Evolutionary conservation across 2,888 invertebrate genomes (phyloP), one percentile per base, ranked within the genome.

Genomic region (Podabrus alpinus): DNA sequence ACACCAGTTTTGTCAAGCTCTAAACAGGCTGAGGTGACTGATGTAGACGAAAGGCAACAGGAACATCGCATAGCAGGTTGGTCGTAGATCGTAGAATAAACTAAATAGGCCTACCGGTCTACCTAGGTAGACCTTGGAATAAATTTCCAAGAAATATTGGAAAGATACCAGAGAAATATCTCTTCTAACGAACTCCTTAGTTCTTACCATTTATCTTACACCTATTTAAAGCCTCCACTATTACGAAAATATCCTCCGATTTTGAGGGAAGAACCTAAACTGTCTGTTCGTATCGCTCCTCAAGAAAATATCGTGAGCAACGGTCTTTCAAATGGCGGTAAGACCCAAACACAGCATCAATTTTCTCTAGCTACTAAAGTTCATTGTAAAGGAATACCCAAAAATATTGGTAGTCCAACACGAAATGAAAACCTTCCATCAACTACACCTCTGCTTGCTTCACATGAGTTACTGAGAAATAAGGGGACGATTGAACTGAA

Each of bases 131-230:
- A n/a, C n/a, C n/a, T n/a, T n/a, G n/a, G 89, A 73, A 85, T 88
- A 0, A 89, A 87, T 74, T 94, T 97, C 24, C 88, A 89, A 79
- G 86, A 88, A 21, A 95, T 95, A 94, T 81, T 84, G 7, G 81
- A 81, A 3, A 80, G 85, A 9, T 87, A 85, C 72, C 83, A 86
- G n/a, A 84, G 81, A 69, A 83, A 84, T 73, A 82, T 91, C 13
- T 91, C 88, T 10, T 87, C 88, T 9, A 82, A 86, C 3, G 83
- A 83, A 61, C 82, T 93, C 29, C 78, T 90, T 10, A 81, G 85
- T n/a, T 73, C 78, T 4, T 89, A 86, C 69, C 83, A 84, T 1
- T 81, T 91, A 9, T 78, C 78, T 1, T 92, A 92, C 85, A 82
- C 77, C 11, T 77, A 85, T 73, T 68, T 9, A 15, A 86, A 84